Percentiles rank a stretch among this genome's conserved stretches.
Conservation (phyloP, 2,888 invertebrate genomes). For the Acanthacorydalis orientalis region DNA sequence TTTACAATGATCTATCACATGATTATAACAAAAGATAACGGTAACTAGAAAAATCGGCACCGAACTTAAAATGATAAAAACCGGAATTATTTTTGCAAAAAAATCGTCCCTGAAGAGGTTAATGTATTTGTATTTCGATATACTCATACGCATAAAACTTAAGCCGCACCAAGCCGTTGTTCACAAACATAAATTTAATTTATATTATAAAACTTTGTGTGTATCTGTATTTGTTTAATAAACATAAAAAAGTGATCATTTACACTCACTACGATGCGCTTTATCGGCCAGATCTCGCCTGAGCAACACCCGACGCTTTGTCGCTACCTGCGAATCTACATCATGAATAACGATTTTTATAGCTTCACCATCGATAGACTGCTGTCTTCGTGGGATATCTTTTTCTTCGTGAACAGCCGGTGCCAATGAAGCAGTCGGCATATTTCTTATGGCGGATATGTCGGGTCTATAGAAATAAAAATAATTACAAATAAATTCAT, state of each 20-base stretch:
- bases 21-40: too few species aligned
- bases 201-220: neutral
- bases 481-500: neutral
- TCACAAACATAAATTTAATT: too few species aligned
- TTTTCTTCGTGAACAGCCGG: slow-evolving; percentile 45
- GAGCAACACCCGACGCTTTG: slow-evolving; percentile 57
- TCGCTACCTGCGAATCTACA: slow-evolving; percentile 59
- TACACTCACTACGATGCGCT: slow-evolving; percentile 65
- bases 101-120: too few species aligned
- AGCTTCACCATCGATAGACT: slow-evolving; percentile 79
- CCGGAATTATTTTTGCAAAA: too few species aligned
- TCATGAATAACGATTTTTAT: slow-evolving; percentile 88
- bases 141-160: too few species aligned
- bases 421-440: slow-evolving; percentile 36
- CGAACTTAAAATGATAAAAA: too few species aligned
- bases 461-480: slow-evolving; percentile 44
- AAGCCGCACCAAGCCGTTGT: too few species aligned
- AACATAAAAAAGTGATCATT: neutral
- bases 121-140: too few species aligned
- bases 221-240: neutral
- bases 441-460: slow-evolving; percentile 35
- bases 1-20: too few species aligned
- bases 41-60: too few species aligned
- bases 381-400: slow-evolving; percentile 51
- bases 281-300: slow-evolving; percentile 68